Evolutionary conservation across 2,113 vertebrate species (phyloP), one percentile per base, ranked within the genome.

Genomic region (Ploceus nigricollis): DNA sequence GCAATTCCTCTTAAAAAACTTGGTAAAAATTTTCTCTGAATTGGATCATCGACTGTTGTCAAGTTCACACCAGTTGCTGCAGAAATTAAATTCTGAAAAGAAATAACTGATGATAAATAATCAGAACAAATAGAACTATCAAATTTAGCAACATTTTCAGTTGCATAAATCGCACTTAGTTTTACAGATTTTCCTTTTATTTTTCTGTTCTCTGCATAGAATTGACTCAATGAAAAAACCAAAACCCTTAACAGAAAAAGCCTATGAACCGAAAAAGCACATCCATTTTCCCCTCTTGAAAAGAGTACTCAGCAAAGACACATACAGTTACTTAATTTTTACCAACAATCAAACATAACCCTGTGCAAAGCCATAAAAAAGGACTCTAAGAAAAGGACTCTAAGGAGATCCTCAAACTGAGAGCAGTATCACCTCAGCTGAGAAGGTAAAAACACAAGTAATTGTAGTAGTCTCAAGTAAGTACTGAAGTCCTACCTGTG

Each of bases 61-160:
- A 99, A 97, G 95, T 99, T 99, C 97, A 99, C 99, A 96, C 99
- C 99, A 23, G 99, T 99, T 37, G 99, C 99, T 40, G 99, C 99
- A 61, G 99, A 99, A 96, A 99, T 99, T 97, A 99, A 98, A 97
- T 99, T 99, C 99, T 99, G 95, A 94, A 94, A 88, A 80, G 50
- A 96, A 84, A 73, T 20, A 96, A 96, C 13, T 35, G 31, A 75
- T 51, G 83, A 60, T 72, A 44, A 91, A 60, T 64, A 70, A 66
- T 12, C 11, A 75, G 8, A 88, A 57, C 14, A 75, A 83, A 35
- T 6, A 94, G 71, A 94, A 31, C 80, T 9, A 45, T 56, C 24
- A 65, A 60, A 87, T 71, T 85, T 39, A 66, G 69, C 40, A 85
- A 91, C 27, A 50, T 33, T 86, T 97, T 57, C 45, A 63, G 48